Conservation (phyloP, 2,888 invertebrate genomes). For the Choreutis nemorana region DNA sequence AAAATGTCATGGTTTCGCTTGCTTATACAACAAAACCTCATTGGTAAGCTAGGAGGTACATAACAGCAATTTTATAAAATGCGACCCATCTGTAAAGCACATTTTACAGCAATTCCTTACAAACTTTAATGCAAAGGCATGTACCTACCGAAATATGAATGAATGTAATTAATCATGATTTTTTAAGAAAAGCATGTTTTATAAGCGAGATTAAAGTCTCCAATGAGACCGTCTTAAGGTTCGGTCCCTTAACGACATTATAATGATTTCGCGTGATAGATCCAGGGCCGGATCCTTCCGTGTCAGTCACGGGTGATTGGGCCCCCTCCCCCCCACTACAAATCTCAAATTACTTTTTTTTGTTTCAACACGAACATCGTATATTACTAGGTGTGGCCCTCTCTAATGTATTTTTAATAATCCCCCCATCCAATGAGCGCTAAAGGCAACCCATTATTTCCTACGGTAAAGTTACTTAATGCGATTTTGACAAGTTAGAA, state of each 20-base stretch:
- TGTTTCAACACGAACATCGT: conserved; percentile 43
- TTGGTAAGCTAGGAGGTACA: too few relatives aligned
- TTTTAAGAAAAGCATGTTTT: too few relatives aligned
- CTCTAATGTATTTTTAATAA: conserved; percentile 64
- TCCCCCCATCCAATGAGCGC: conserved; percentile 52
- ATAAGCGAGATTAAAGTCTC: too few relatives aligned
- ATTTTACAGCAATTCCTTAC: too few relatives aligned
- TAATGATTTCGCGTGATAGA: conserved; percentile 63
- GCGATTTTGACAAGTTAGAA: conserved; percentile 64
- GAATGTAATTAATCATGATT: too few relatives aligned
- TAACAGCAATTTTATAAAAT: too few relatives aligned
- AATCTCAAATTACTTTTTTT: conserved; percentile 59
- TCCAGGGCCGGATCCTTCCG: conserved; percentile 49
- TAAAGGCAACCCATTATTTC: conserved; percentile 47
- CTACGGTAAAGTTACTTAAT: conserved; percentile 45
- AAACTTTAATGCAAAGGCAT: too few relatives aligned
- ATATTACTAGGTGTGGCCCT: conserved; percentile 48
- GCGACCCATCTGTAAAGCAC: too few relatives aligned
- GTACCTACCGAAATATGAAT: too few relatives aligned
- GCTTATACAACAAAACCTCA: too few relatives aligned
- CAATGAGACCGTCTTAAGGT: conserved; percentile 42
- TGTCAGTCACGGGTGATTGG: conserved; percentile 60
- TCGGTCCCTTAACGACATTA: conserved; percentile 56
- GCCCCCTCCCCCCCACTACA: conserved; percentile 30
- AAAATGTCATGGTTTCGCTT: too few relatives aligned